phyloP scores from a whole-genome alignment of 2,888 invertebrate genomes.

The Masnerella sp. region DNA sequence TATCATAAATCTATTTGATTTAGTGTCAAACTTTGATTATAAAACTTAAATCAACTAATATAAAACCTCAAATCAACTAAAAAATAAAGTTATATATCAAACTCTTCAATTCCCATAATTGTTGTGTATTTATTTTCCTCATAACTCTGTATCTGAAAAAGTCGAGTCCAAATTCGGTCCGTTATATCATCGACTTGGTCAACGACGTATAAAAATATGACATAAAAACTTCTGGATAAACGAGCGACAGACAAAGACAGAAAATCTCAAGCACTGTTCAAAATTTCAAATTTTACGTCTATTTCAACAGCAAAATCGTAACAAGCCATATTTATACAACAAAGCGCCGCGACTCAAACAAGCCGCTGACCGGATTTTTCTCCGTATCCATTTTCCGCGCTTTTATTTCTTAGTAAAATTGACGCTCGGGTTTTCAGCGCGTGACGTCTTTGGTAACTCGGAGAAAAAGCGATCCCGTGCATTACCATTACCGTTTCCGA shows the following conservation, averaged over 20 bases:
- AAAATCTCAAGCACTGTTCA: constrained; percentile 21
- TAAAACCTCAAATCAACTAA: too few species aligned
- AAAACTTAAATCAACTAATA: too few species aligned
- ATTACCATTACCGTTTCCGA: constrained; percentile 51
- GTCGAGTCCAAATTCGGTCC: too few species aligned
- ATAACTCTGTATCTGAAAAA: too few species aligned
- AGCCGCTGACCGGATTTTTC: constrained; percentile 35
- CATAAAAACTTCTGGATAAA: constrained; percentile 44
- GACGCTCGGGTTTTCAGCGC: constrained; percentile 26
- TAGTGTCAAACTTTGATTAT: too few species aligned
- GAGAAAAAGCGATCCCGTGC: constrained; percentile 42
- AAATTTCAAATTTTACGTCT: constrained; percentile 43
- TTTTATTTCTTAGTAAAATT: constrained; percentile 40
- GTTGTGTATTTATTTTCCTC: too few species aligned
- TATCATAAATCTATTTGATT: too few species aligned
- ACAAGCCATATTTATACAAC: constrained; percentile 30
- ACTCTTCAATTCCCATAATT: too few species aligned
- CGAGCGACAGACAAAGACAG: constrained; percentile 45
- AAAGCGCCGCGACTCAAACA: constrained; percentile 35
- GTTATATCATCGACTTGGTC: too few species aligned
- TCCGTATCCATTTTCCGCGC: constrained; percentile 29
- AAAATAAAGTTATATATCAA: too few species aligned
- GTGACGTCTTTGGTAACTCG: constrained; percentile 45
- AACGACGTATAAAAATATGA: constrained; percentile 24
- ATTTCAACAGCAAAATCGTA: constrained; percentile 43